Percentiles rank a stretch among this genome's conserved stretches.
Evolutionary conservation across 1,140 invertebrate species (phyloP).

Genomic region (Hyposmocoma kahamanoa): DNA sequence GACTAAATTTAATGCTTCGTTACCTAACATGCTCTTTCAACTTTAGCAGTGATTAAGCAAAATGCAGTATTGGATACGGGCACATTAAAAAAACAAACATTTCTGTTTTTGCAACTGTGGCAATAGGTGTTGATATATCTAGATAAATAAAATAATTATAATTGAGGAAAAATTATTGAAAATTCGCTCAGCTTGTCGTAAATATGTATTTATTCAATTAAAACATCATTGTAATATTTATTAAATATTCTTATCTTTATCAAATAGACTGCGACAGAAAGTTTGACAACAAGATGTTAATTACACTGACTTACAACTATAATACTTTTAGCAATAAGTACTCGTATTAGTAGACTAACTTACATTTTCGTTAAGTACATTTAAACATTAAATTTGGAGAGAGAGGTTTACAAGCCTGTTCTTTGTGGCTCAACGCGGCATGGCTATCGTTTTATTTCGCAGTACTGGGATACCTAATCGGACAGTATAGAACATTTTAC

Average conservation of each 20-base stretch:
- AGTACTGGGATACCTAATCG: slow-evolving; percentile 27
- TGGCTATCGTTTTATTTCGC: slow-evolving; percentile 7
- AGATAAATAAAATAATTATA: no score
- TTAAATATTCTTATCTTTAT: slow-evolving; percentile 37
- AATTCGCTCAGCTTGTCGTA: slow-evolving; percentile 53
- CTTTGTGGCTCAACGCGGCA: slow-evolving; percentile 10
- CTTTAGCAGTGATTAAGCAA: no score
- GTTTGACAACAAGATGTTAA: slow-evolving; percentile 57
- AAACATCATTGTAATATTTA: slow-evolving; percentile 55
- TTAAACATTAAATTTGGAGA: slow-evolving; percentile 37
- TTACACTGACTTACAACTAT: slow-evolving; percentile 42
- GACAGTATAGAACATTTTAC: background rate
- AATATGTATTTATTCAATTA: slow-evolving; percentile 67
- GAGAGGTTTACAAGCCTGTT: slow-evolving; percentile 32
- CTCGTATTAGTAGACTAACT: slow-evolving; percentile 23
- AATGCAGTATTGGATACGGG: no score
- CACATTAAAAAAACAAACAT: no score
- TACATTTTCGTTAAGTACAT: slow-evolving; percentile 21
- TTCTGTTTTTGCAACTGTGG: no score
- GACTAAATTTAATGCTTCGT: no score
- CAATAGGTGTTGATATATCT: no score
- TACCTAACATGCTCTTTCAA: no score
- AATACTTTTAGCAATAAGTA: slow-evolving; percentile 63
- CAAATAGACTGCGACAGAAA: slow-evolving; percentile 58
- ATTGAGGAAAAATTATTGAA: no score